A percentile compares a stretch with the other conserved stretches of the same genome.
phyloP scores from a whole-genome alignment of 2,888 invertebrate species.

The Lagria hirta region DNA sequence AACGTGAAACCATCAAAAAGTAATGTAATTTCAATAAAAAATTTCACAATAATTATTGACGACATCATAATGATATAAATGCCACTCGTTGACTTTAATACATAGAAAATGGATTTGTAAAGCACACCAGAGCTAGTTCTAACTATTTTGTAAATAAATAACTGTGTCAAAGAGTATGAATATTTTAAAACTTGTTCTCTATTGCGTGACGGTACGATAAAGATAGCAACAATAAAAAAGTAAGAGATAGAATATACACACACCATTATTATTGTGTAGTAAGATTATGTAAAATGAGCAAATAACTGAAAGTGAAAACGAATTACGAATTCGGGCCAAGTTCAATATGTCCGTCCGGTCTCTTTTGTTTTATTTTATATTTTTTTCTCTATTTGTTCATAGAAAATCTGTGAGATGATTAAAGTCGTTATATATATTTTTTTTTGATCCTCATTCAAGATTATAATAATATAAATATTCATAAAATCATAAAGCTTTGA shows the following conservation, averaged over 20 bases:
- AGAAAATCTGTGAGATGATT: too few species aligned
- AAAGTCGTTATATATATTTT: too few species aligned
- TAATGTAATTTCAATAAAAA: slow-evolving; percentile 10
- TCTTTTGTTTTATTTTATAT: slow-evolving; percentile 13
- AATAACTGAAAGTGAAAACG: slow-evolving; percentile 51
- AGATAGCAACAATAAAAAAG: slow-evolving; percentile 12
- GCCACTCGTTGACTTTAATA: slow-evolving; percentile 19
- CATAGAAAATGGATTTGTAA: slow-evolving; percentile 13
- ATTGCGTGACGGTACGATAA: slow-evolving; percentile 24
- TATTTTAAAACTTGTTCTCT: slow-evolving; percentile 28
- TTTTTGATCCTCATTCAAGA: too few species aligned
- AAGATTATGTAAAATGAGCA: slow-evolving; percentile 47
- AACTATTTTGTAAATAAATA: slow-evolving; percentile 23
- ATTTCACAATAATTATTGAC: slow-evolving; percentile 19
- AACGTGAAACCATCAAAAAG: too few species aligned
- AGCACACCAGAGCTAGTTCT: slow-evolving; percentile 12
- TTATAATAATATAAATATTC: too few species aligned
- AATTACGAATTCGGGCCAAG: slow-evolving; percentile 48
- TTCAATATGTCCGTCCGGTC: slow-evolving; percentile 43
- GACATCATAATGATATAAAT: slow-evolving; percentile 15
- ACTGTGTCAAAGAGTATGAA: slow-evolving; percentile 23
- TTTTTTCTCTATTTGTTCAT: too few species aligned
- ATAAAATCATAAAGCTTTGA: too few species aligned
- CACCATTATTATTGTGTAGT: slow-evolving; percentile 35
- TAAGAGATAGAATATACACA: slow-evolving; percentile 26